phyloP scores from a whole-genome alignment of 2,888 invertebrate genomes.

The Cremastobaeus sp. region DNA sequence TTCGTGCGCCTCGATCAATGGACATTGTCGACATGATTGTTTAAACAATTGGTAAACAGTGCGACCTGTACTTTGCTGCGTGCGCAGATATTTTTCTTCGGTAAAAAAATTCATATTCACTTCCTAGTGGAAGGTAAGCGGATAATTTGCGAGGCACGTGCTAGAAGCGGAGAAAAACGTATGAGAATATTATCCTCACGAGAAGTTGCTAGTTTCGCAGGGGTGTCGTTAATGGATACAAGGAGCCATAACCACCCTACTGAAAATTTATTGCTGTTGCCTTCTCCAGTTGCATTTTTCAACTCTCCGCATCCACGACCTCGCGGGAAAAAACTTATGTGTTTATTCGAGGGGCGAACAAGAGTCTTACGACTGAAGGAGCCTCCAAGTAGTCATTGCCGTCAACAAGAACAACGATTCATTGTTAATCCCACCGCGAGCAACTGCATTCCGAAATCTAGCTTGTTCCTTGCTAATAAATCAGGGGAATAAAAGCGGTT shows the following conservation, averaged over 20 bases:
- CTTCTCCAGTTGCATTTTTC: constrained; percentile 65
- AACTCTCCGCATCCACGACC: constrained; percentile 36
- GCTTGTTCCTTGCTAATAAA: constrained; percentile 24
- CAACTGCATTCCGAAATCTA: constrained; percentile 27
- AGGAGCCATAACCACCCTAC: constrained; percentile 58
- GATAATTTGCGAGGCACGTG: constrained; percentile 45
- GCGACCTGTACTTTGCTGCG: neutral
- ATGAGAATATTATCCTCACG: constrained; percentile 64
- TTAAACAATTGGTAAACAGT: no score
- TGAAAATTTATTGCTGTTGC: constrained; percentile 64
- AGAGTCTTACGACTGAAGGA: constrained; percentile 26
- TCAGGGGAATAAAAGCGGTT: constrained; percentile 16
- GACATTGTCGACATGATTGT: neutral
- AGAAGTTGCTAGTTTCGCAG: constrained; percentile 57
- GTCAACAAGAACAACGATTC: constrained; percentile 40
- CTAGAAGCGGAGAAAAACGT: constrained; percentile 46
- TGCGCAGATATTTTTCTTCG: neutral
- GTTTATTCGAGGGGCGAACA: constrained; percentile 33
- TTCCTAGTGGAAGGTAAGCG: constrained; percentile 31
- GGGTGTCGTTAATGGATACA: constrained; percentile 67
- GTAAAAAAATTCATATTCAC: constrained; percentile 12
- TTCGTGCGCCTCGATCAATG: no score
- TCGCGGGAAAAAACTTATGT: constrained; percentile 31
- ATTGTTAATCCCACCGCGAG: constrained; percentile 25
- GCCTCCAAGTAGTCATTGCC: constrained; percentile 28